Evolutionary conservation across 2,888 invertebrate genomes (phyloP).

Genomic region (Argyresthia goedartella): DNA sequence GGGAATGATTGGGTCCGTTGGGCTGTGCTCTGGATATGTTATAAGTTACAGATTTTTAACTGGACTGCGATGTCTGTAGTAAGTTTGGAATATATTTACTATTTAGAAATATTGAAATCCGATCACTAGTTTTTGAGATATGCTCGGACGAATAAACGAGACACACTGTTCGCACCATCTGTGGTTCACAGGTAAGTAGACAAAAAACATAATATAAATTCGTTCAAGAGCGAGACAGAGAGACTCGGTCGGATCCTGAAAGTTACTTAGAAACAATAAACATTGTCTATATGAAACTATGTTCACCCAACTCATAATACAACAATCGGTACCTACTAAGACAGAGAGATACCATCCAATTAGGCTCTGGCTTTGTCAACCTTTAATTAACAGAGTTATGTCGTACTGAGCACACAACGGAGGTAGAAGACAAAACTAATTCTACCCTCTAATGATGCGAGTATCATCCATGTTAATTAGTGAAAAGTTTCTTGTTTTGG

Average conservation of each 20-base stretch:
- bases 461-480: constrained; percentile 1
- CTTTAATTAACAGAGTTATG: constrained; percentile 40
- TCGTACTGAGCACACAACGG: constrained; percentile 9
- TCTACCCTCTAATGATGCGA: not conserved
- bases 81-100: too few species aligned
- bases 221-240: too few species aligned
- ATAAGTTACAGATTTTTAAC: not conserved
- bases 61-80: not conserved
- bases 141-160: too few species aligned
- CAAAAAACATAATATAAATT: too few species aligned
- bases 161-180: too few species aligned
- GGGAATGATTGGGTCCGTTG: not conserved
- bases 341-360: constrained; percentile 37
- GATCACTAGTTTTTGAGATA: too few species aligned
- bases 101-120: too few species aligned
- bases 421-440: constrained; percentile 2
- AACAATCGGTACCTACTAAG: constrained; percentile 7
- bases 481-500: not conserved
- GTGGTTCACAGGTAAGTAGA: too few species aligned
- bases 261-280: too few species aligned
- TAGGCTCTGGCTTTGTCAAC: constrained; percentile 40
- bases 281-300: too few species aligned
- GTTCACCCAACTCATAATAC: too few species aligned
- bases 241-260: too few species aligned
- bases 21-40: constrained; percentile 1